A percentile compares a stretch with the other conserved stretches of the same genome.
These are phyloP conservation scores for Picus viridis DNA, from an alignment of 2,797 vertebrate genomes.

Conservation along the genomic window DNA sequence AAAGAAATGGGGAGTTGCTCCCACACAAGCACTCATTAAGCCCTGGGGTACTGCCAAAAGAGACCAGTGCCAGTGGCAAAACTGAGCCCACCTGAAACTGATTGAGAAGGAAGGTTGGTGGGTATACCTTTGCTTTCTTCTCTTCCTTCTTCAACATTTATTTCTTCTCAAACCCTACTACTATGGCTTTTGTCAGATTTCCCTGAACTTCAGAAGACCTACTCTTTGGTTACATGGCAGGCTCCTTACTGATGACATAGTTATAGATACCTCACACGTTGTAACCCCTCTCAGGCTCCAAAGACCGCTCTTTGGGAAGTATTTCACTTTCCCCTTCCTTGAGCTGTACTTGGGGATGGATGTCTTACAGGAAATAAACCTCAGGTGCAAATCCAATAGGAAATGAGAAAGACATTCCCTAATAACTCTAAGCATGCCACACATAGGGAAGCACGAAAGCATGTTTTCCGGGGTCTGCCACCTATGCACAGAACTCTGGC, in stretches of 20 bases:
- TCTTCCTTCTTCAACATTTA: not conserved
- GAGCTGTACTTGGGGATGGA: not conserved
- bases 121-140: not conserved
- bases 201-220: not conserved
- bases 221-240: not conserved
- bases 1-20: not conserved
- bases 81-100: not conserved
- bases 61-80: not conserved
- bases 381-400: not conserved
- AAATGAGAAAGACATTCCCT: not conserved
- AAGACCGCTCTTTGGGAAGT: not conserved
- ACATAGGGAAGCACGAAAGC: not conserved
- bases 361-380: not conserved
- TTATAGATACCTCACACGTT: not conserved
- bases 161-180: not conserved
- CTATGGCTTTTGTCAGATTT: not conserved
- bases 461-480: not conserved
- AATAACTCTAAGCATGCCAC: not conserved
- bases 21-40: not conserved
- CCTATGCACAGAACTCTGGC: not conserved
- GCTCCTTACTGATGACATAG: not conserved
- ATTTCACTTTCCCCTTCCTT: not conserved
- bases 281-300: not conserved
- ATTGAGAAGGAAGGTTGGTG: not conserved
- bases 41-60: not conserved